Evolutionary conservation across 2,888 invertebrate species (phyloP).

Genomic region (Acronicta leporina): DNA sequence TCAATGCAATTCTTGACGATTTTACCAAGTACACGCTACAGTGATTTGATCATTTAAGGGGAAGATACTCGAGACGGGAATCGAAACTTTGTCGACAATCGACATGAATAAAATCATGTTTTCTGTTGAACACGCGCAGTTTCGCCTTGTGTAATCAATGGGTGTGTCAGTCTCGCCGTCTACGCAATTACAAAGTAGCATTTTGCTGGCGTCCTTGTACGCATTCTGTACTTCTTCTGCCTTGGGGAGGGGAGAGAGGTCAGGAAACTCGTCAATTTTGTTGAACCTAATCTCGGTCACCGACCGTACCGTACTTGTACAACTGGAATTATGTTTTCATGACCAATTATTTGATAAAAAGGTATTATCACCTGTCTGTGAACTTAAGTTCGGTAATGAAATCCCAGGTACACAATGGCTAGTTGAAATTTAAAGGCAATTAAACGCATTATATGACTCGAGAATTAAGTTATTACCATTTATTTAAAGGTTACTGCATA

Average conservation of each 20-base stretch:
- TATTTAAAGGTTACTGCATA: too few species aligned
- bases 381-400: not conserved
- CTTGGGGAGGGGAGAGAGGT: constrained; percentile 25
- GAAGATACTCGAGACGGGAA: too few species aligned
- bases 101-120: too few species aligned
- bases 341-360: constrained; percentile 5
- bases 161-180: constrained; percentile 47
- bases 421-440: constrained; percentile 2
- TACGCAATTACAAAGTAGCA: constrained; percentile 47
- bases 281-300: constrained; percentile 16
- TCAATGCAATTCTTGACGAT: constrained; percentile 11
- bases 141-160: constrained; percentile 42
- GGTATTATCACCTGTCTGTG: not conserved
- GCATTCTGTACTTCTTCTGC: constrained; percentile 46
- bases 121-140: constrained; percentile 1
- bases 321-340: constrained; percentile 10
- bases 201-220: constrained; percentile 53
- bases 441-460: constrained; percentile 4
- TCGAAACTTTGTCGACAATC: too few species aligned
- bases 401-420: not conserved
- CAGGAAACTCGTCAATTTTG: constrained; percentile 46
- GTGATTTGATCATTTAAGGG: too few species aligned
- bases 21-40: not conserved
- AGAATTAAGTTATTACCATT: constrained; percentile 1
- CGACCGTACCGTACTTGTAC: constrained; percentile 11